Conservation (phyloP, 2,797 vertebrate species). For the Enteromius afrohamiltoni region DNA sequence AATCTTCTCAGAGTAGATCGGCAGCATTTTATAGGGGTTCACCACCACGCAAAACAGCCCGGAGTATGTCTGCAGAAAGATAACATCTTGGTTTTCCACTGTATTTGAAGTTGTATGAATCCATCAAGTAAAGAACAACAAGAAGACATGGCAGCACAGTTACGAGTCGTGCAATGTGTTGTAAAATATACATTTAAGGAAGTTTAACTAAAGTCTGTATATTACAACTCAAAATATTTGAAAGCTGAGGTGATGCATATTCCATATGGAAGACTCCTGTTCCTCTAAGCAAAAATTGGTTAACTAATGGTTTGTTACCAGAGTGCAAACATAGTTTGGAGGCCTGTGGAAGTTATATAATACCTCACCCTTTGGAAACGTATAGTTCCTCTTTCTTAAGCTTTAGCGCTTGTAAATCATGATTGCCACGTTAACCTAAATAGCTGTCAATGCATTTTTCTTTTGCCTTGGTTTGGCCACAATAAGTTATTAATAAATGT, state of each 20-base stretch:
- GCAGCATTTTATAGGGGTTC: slow-evolving; percentile 96
- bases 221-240: slow-evolving; percentile 2
- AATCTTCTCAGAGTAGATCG: slow-evolving; percentile 96
- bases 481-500: not conserved
- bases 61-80: slow-evolving; percentile 86
- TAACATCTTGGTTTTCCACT: not conserved
- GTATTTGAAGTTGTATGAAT: slow-evolving; percentile 19
- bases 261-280: slow-evolving; percentile 8
- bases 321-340: slow-evolving; percentile 11
- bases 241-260: not conserved
- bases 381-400: slow-evolving; percentile 22
- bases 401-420: not conserved
- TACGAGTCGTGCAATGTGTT: not conserved
- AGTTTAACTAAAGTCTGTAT: slow-evolving; percentile 6
- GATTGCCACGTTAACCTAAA: not conserved
- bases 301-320: slow-evolving; percentile 32
- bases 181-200: not conserved
- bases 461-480: not conserved
- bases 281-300: not conserved
- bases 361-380: not conserved
- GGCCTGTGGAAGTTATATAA: slow-evolving; percentile 5
- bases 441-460: not conserved
- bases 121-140: slow-evolving; percentile 8
- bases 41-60: slow-evolving; percentile 97
- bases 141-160: not conserved